Evolutionary conservation across 2,113 vertebrate species (phyloP), one percentile per base, ranked within the genome.

Genomic region (Lates calcarifer): DNA sequence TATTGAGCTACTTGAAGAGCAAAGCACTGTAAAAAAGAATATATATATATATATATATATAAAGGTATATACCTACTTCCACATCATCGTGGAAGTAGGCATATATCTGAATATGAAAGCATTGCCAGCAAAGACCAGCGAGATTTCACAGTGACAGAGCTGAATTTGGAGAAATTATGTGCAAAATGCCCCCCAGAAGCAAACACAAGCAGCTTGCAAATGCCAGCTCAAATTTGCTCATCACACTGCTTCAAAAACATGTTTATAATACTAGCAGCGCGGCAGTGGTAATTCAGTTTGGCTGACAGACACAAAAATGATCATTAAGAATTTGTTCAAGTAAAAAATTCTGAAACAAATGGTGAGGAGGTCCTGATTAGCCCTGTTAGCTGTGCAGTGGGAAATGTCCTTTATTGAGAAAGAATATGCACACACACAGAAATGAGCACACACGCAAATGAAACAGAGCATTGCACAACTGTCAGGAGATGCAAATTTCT

Each of bases 151-250:
- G 20, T 31, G 28, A 62, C 8, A 49, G 8, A 43, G 39, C 28
- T 37, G 28, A 64, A 70, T 68, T 55, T 45, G 29, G 55, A 74
- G 37, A 28, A 61, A 53, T 64, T 39, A 24, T 53, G 57, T 39
- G 33, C 41, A 53, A 53, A 78, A 67, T 26, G n/a, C 45, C 74
- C 74, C 37, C 72, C n/a, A 60, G 70, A 81, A 78, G 28, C 37
- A 82, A 84, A 87, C 39, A 74, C 0, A 2, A 86, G 70, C 76
- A 84, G 74, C 69, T 76, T 78, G 77, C 55, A 78, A 82, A 76
- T 77, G 56, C 49, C 71, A 82, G 43, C 64, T 60, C 7, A 72
- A 66, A 90, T 83, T 33, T 79, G 51, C 70, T 78, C 63, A 71
- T 65, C 66, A 77, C 29, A 71, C 35, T 85, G 51, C 84, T 76